Evolutionary conservation across 2,797 vertebrate genomes (phyloP).

Genomic region (Bothrops alternatus): DNA sequence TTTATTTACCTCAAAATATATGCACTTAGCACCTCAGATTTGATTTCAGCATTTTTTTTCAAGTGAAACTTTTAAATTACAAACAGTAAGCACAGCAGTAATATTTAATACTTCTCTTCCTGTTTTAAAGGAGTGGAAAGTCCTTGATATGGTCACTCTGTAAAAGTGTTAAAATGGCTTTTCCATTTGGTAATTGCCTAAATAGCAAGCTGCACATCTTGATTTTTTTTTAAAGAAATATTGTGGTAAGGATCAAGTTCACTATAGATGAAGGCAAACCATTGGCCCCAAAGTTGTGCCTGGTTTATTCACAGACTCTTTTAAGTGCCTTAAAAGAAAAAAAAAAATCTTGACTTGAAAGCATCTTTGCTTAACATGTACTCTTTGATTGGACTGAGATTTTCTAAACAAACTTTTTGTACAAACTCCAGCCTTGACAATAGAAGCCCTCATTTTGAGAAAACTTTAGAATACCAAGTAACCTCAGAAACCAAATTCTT

Average conservation of each 20-base stretch:
- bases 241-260: conserved; percentile 13
- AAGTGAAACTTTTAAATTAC: conserved; percentile 77
- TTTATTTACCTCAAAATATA: conserved; percentile 75
- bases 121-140: conserved; percentile 36
- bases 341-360: conserved; percentile 35
- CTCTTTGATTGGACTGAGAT: conserved; percentile 57
- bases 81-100: conserved; percentile 73
- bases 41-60: conserved; percentile 64
- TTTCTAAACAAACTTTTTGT: conserved; percentile 41
- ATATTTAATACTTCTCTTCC: conserved; percentile 60
- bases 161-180: background rate
- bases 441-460: conserved; percentile 15
- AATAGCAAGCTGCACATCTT: conserved; percentile 26
- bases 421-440: conserved; percentile 48
- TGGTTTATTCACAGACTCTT: background rate
- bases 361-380: conserved; percentile 60
- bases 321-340: conserved; percentile 28
- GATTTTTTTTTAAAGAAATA: conserved; percentile 27
- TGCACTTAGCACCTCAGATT: conserved; percentile 64
- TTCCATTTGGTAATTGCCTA: conserved; percentile 27
- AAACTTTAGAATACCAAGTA: conserved; percentile 51
- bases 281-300: conserved; percentile 1
- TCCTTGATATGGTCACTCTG: background rate
- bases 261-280: conserved; percentile 4
- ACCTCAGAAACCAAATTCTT: conserved; percentile 59